These are phyloP conservation scores for Drosophila merina DNA, from an alignment of 2,888 invertebrate species.

Conservation along the genomic window DNA sequence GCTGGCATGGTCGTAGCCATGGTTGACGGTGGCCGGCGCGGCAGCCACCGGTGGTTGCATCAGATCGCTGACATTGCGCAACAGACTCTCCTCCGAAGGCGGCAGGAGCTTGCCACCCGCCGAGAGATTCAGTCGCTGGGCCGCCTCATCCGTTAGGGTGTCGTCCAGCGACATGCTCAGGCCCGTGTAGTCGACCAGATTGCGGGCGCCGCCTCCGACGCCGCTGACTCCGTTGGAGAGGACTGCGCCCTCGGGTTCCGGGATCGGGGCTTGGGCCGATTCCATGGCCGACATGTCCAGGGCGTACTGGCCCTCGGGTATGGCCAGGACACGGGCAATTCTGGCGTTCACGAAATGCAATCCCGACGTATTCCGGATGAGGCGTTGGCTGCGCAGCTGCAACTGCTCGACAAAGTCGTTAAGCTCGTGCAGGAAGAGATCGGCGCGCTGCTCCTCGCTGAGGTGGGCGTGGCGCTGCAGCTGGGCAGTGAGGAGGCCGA, in stretches of 20 bases:
- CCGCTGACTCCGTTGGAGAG: constrained; percentile 46
- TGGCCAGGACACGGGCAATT: constrained; percentile 80
- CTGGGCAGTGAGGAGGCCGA: constrained; percentile 79
- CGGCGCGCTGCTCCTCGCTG: constrained; percentile 81
- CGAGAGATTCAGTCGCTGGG: constrained; percentile 82
- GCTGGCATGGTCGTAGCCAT: constrained; percentile 82
- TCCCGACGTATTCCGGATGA: constrained; percentile 82
- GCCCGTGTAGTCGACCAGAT: constrained; percentile 80
- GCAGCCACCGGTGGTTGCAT: constrained; percentile 72
- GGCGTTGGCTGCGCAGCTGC: constrained; percentile 80
- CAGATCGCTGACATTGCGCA: constrained; percentile 82
- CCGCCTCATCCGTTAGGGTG: constrained; percentile 82
- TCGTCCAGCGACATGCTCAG: constrained; percentile 83
- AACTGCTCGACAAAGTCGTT: constrained; percentile 82
- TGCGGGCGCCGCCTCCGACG: constrained; percentile 48
- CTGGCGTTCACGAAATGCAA: constrained; percentile 81
- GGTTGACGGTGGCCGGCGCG: constrained; percentile 45
- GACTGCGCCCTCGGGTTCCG: constrained; percentile 54
- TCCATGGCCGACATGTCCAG: constrained; percentile 82
- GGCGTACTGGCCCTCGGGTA: constrained; percentile 83
- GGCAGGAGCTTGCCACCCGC: constrained; percentile 82
- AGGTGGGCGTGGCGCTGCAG: constrained; percentile 75
- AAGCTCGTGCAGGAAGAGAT: constrained; percentile 81
- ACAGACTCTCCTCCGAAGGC: constrained; percentile 82
- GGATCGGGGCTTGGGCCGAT: constrained; percentile 72